phyloP scores from a whole-genome alignment of 2,113 vertebrate species.

The Sardina pilchardus region DNA sequence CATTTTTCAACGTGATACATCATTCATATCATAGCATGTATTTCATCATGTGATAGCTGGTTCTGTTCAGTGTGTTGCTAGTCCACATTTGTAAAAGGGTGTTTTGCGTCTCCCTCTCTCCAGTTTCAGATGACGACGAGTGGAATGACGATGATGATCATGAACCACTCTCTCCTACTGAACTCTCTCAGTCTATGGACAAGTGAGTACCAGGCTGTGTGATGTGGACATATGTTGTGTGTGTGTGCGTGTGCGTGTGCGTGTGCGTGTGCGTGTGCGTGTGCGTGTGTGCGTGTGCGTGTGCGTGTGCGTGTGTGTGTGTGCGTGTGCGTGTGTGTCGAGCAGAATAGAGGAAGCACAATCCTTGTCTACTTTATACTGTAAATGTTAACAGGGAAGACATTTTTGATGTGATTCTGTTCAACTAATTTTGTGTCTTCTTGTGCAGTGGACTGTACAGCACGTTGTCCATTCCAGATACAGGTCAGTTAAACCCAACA shows the following conservation, averaged over 20 bases:
- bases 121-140: constrained; percentile 79
- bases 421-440: neutral
- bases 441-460: neutral
- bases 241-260: neutral
- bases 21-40: neutral
- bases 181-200: neutral
- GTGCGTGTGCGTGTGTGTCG: neutral
- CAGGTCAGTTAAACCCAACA: neutral
- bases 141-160: constrained; percentile 81
- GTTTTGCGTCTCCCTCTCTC: constrained; percentile 41
- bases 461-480: neutral
- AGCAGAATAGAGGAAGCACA: neutral
- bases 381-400: neutral
- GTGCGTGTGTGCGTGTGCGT: neutral
- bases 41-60: neutral
- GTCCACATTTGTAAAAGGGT: neutral
- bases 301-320: neutral
- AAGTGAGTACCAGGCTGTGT: constrained; percentile 55
- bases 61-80: neutral
- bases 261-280: neutral
- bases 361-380: neutral
- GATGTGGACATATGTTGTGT: neutral
- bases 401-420: neutral
- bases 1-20: neutral
- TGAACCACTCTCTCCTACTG: constrained; percentile 47